Base-by-base conservation (phyloP, 2,113 vertebrate genomes). In the Ceratotherium simum region DNA sequence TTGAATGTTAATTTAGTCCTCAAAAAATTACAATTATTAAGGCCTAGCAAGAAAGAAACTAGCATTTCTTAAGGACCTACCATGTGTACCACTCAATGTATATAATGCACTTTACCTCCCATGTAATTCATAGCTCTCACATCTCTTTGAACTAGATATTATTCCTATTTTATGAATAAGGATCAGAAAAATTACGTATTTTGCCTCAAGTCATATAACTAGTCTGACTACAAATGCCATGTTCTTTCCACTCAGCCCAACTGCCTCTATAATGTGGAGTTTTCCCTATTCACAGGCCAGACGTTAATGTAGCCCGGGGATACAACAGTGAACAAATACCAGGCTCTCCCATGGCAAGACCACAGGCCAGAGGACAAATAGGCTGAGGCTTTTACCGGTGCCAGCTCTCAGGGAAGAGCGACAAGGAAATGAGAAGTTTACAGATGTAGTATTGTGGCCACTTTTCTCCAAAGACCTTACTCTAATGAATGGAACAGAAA, bases 161-260 rank as follows among this genome's bases (percentile, higher is more conserved):
- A 92, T 65, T 97, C 29, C 39, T 93, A 58, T 39, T 81, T 91
- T 81, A 96, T 17, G 85, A 31, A 84, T 39, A 75, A 93, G 20
- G 20, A 94, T 75, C 54, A 80, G 33, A 96, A 31, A 94, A 70
- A 90, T 65, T 79, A 84, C 81, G 56, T 51, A 76, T 90, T 84
- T 81, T 72, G 46, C 64, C 65, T 75, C 16, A 79, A 83, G 56
- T 96, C 78, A 75, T 65, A 42, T 31, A 90, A 95, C n/a, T 75
- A 46, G 29, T 69, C 29, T 64, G 42, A 85, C 29, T n/a, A 65
- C 23, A 78, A 76, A 91, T 72, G 23, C 46, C 36, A 75, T 31
- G 4, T 36, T 87, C 84, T 33, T 95, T 54, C 67, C 27, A 29
- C 42, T 36, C 9, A n/a, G 76, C 60, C 69, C 54, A 75, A 75